A percentile compares a stretch with the other conserved stretches of the same genome.
Evolutionary conservation across 2,888 invertebrate species (phyloP).

Genomic region (Neocrepidodera transversa): DNA sequence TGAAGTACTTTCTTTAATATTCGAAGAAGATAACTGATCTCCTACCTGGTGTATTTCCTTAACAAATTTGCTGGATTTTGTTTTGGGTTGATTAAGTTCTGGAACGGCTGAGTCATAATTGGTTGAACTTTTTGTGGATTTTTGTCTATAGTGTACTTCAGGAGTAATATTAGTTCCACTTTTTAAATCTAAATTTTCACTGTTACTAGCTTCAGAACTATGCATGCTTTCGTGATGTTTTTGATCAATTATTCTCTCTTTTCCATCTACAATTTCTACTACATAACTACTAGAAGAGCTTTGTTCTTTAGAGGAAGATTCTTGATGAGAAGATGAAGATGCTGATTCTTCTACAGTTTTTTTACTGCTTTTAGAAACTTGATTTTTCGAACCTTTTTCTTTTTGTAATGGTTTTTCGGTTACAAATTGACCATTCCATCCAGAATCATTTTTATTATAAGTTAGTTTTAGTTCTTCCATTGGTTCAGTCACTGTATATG

Average conservation of each 20-base stretch:
- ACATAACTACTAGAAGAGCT: conserved; percentile 71
- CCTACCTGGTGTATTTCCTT: conserved; percentile 59
- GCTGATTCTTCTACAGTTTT: conserved; percentile 49
- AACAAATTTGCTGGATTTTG: conserved; percentile 61
- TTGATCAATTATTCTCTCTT: conserved; percentile 68
- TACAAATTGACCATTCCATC: conserved; percentile 63
- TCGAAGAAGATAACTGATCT: conserved; percentile 51
- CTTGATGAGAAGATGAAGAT: conserved; percentile 62
- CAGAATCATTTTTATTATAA: conserved; percentile 59
- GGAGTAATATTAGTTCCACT: conserved; percentile 68
- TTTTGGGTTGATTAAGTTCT: conserved; percentile 57
- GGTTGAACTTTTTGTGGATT: conserved; percentile 64
- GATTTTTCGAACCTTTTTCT: conserved; percentile 38
- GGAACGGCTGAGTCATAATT: conserved; percentile 66
- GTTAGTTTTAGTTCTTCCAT: conserved; percentile 55
- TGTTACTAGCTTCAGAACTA: conserved; percentile 51
- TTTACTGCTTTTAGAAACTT: conserved; percentile 32
- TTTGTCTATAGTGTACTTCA: conserved; percentile 64
- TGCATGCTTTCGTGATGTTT: conserved; percentile 65
- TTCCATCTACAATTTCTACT: conserved; percentile 71
- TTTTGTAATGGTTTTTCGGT: conserved; percentile 53
- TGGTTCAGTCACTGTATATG: conserved; percentile 59
- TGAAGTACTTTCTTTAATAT: conserved; percentile 41
- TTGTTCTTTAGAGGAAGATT: conserved; percentile 65
- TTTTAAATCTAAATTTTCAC: conserved; percentile 64